Evolutionary conservation across 2,888 invertebrate species (phyloP).

Genomic region (Lucinisca nassula): DNA sequence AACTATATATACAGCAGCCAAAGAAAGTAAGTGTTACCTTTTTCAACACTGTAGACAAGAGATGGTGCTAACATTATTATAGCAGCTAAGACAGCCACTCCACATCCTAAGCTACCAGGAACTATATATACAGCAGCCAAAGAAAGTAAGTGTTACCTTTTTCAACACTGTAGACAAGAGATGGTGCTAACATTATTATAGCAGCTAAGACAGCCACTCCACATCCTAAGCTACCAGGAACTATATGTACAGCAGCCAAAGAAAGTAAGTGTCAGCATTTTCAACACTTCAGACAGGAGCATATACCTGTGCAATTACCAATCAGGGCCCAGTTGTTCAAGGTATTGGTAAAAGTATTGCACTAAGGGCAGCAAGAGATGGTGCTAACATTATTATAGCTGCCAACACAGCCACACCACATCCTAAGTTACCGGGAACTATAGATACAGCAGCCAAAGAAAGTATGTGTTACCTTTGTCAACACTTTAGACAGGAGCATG

Average conservation of each 20-base stretch:
- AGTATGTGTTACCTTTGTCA: too few relatives aligned
- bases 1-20: conserved; percentile 96
- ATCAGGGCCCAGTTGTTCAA: too few relatives aligned
- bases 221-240: conserved; percentile 97
- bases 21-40: conserved; percentile 95
- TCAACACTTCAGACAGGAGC: too few relatives aligned
- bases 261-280: conserved; percentile 95
- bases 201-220: conserved; percentile 97
- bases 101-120: too few relatives aligned
- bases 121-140: too few relatives aligned
- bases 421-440: conserved; percentile 97
- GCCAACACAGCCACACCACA: conserved; percentile 97
- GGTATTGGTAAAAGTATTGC: conserved; percentile 99
- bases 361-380: conserved; percentile 94
- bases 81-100: too few relatives aligned
- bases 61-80: too few relatives aligned
- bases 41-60: too few relatives aligned
- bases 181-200: conserved; percentile 97
- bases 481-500: too few relatives aligned
- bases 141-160: too few relatives aligned
- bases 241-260: conserved; percentile 96
- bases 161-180: too few relatives aligned
- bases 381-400: conserved; percentile 96
- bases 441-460: conserved; percentile 96
- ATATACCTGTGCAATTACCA: too few relatives aligned